These are phyloP conservation scores for Xestobium rufovillosum DNA, from an alignment of 2,888 invertebrate species.

Conservation along the genomic window DNA sequence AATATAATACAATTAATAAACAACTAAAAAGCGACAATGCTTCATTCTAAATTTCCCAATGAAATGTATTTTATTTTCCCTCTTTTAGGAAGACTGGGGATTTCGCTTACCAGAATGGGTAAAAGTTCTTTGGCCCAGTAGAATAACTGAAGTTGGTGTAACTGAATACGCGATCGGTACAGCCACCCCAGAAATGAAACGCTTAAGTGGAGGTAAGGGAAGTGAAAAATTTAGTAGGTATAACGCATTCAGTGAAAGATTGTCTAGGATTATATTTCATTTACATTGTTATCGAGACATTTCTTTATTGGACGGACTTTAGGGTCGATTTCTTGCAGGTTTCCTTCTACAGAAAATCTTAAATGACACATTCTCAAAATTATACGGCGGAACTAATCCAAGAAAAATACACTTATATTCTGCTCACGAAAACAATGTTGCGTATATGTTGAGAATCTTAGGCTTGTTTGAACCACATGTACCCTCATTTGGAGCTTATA, in stretches of 20 bases:
- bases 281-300: too few species aligned
- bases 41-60: too few species aligned
- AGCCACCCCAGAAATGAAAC: slow-evolving; percentile 27
- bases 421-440: slow-evolving; percentile 47
- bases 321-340: too few species aligned
- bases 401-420: slow-evolving; percentile 39
- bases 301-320: too few species aligned
- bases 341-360: slow-evolving; percentile 13
- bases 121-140: slow-evolving; percentile 24
- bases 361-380: too few species aligned
- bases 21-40: too few species aligned
- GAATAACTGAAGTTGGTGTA: slow-evolving; percentile 29
- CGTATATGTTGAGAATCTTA: slow-evolving; percentile 40
- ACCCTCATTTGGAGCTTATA: slow-evolving; percentile 18
- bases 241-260: too few species aligned
- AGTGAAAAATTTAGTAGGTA: too few species aligned
- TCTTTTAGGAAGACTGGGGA: slow-evolving; percentile 20
- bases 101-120: slow-evolving; percentile 35
- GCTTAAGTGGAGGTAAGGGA: slow-evolving; percentile 12
- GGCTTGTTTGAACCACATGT: slow-evolving; percentile 37
- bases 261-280: too few species aligned
- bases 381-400: too few species aligned
- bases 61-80: too few species aligned
- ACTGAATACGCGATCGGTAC: slow-evolving; percentile 34
- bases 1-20: too few species aligned